Conservation (phyloP, 2,113 vertebrate genomes). For the Stegostoma tigrinum region DNA sequence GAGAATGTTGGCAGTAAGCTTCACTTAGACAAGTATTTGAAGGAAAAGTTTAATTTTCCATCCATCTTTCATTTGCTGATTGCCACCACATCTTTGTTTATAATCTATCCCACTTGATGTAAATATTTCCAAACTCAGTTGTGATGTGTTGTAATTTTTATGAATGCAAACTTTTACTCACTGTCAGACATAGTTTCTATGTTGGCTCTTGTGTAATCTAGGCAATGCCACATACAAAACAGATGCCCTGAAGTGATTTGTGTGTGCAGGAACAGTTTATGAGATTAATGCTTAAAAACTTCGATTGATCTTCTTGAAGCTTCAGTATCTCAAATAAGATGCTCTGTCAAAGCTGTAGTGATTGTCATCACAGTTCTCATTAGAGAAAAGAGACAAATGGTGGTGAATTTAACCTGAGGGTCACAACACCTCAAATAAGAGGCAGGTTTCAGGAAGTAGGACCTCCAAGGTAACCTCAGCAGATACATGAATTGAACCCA, state of each 20-base stretch:
- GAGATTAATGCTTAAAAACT: neutral
- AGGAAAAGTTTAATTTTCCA: neutral
- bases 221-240: neutral
- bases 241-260: neutral
- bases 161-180: neutral
- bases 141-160: neutral
- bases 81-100: no score
- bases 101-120: neutral
- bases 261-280: neutral
- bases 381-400: no score
- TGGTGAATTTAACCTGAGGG: no score
- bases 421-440: no score
- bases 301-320: neutral
- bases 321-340: neutral
- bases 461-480: no score
- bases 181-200: neutral
- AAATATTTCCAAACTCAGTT: neutral
- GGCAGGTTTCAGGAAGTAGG: no score
- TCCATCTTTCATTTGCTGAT: neutral
- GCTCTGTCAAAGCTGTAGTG: neutral
- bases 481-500: no score
- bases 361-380: no score
- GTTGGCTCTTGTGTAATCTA: neutral
- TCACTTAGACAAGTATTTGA: neutral
- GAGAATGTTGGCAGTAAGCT: neutral